These are phyloP conservation scores for Lepus townsendii DNA, from an alignment of 2,797 vertebrate species.

Conservation along the genomic window DNA sequence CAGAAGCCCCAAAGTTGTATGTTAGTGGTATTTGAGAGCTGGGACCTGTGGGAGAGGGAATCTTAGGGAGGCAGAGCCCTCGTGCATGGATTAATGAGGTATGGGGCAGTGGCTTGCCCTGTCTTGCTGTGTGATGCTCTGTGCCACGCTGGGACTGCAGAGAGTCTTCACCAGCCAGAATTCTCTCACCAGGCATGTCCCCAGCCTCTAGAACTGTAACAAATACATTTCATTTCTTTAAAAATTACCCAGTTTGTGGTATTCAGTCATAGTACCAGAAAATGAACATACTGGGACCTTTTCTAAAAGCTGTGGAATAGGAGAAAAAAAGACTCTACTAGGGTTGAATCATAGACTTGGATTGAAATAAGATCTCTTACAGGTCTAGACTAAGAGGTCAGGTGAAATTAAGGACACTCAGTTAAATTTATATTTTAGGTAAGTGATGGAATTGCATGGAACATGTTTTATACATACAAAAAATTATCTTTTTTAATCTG, in stretches of 20 bases:
- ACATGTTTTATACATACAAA: not conserved
- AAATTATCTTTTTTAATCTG: not conserved
- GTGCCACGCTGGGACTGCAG: not conserved
- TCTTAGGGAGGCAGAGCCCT: not conserved
- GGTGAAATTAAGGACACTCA: not conserved
- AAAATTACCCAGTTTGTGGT: not conserved
- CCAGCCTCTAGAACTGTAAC: not conserved
- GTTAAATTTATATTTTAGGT: constrained; percentile 28
- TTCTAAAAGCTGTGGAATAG: not conserved
- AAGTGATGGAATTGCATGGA: not conserved
- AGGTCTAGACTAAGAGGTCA: not conserved
- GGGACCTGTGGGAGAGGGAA: not conserved
- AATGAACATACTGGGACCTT: not conserved
- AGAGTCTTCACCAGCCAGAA: not conserved
- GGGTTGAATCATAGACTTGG: not conserved
- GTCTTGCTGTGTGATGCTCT: not conserved
- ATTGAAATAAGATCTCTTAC: constrained; percentile 5
- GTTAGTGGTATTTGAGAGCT: not conserved
- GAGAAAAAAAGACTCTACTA: not conserved
- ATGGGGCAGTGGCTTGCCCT: not conserved
- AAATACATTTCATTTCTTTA: not conserved
- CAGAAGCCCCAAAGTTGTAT: not conserved
- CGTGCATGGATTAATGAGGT: not conserved
- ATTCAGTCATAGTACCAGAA: not conserved
- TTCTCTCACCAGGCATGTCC: not conserved